Percentiles rank a stretch among this genome's conserved stretches.
Conservation (phyloP, 2,888 invertebrate genomes). For the Drosophila lutescens region DNA sequence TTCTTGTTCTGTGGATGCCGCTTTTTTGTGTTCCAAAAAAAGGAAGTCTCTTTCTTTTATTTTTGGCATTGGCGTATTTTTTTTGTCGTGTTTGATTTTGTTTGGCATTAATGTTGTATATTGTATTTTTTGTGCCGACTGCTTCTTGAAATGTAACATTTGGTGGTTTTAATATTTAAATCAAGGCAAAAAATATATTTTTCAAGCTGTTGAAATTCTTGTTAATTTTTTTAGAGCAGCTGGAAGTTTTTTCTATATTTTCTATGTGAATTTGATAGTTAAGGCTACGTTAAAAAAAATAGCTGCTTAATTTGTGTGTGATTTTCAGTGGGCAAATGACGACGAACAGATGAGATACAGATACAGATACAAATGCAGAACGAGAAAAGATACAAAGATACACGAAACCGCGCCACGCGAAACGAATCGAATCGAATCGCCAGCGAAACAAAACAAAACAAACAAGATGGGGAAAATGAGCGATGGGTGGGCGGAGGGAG, state of each 20-base stretch:
- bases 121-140: neutral
- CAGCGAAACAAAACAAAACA: slow-evolving; percentile 24
- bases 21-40: slow-evolving; percentile 56
- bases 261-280: neutral
- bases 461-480: slow-evolving; percentile 17
- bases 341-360: neutral
- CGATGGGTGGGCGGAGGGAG: neutral
- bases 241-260: too few species aligned
- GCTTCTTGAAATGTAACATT: neutral
- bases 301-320: slow-evolving; percentile 62
- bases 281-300: slow-evolving; percentile 19
- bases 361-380: slow-evolving; percentile 4
- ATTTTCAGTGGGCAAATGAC: neutral
- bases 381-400: slow-evolving; percentile 40
- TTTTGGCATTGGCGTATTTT: neutral
- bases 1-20: slow-evolving; percentile 13
- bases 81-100: slow-evolving; percentile 6
- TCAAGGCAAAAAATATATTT: neutral
- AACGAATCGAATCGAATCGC: slow-evolving; percentile 32
- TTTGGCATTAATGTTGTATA: slow-evolving; percentile 11
- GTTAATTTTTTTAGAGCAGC: too few species aligned
- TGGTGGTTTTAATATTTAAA: neutral
- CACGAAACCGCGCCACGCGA: slow-evolving; percentile 60
- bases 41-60: neutral
- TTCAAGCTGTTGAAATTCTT: too few species aligned